Percentiles rank a stretch among this genome's conserved stretches.
Evolutionary conservation across 2,113 vertebrate species (phyloP).

Genomic region (Odocoileus hemionus): DNA sequence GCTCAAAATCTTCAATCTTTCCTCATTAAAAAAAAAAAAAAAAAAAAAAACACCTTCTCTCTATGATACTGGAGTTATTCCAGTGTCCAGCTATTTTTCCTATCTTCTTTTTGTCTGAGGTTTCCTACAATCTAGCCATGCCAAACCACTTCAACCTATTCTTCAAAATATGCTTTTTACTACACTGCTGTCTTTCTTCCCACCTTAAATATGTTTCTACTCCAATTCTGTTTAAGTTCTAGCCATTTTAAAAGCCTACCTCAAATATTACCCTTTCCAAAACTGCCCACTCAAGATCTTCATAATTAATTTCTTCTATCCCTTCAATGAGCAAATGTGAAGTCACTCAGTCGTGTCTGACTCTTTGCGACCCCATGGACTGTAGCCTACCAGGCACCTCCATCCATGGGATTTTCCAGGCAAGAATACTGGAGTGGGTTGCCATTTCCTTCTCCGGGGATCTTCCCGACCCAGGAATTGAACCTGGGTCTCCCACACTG

Average conservation of each 20-base stretch:
- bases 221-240: not conserved
- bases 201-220: not conserved
- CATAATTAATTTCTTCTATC: not conserved
- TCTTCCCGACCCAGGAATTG: accelerated
- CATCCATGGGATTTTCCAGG: not conserved
- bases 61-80: not conserved
- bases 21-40: not conserved
- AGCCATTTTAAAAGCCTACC: not conserved
- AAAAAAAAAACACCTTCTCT: not conserved
- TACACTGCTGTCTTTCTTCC: not conserved
- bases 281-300: not conserved
- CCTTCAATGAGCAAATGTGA: not conserved
- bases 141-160: not conserved
- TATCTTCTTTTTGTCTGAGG: not conserved
- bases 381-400: not conserved
- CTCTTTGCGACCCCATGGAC: not conserved
- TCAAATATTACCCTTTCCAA: not conserved
- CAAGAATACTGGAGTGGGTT: not conserved
- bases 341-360: not conserved
- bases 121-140: not conserved
- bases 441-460: not conserved
- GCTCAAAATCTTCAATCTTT: not conserved
- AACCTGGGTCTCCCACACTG: not conserved
- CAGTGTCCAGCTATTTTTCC: not conserved
- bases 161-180: not conserved